Evolutionary conservation across 2,113 vertebrate species (phyloP), one percentile per base, ranked within the genome.

Genomic region (Columbina picui): DNA sequence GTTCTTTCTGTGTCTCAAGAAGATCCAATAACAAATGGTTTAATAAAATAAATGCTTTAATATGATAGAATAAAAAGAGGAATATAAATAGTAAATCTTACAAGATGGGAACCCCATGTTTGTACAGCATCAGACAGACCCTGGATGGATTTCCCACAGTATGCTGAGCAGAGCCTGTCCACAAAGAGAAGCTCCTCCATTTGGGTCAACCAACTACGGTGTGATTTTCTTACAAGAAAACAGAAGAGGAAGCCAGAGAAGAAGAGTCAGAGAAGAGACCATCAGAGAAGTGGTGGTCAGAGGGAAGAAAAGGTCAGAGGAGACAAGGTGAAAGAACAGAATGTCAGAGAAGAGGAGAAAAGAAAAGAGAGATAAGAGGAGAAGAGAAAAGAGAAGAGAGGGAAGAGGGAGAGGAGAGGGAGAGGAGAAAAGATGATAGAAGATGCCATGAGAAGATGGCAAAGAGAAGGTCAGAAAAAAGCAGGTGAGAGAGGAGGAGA

Each of bases 111-210:
- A 73, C 9, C 7, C 11, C 36, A 12, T 7, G 1, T 43, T 60
- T 82, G 17, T 29, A 60, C 29, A 45, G 45, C 2, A 4, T 34
- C 0, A 0, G 45, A 29, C 53, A 82, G 22, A 38, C 18, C 22
- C 27, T 45, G 23, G 12, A 23, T 27, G 7, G 18, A 65, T 89
- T 74, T n/a, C 3, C 26, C 32, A 32, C 1, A 3, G 52, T 26
- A 52, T 2, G 0, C 36, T 38, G 43, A 1, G 1, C 36, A 59
- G 50, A 52, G 2, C 22, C 32, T 3, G 0, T 49, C 17, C 3
- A 2, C 1, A 2, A 61, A 61, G 17, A 43, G 27, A 29, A 49
- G 50, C 29, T 47, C 18, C 27, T 50, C 22, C 1, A 0, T 45
- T 67, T 52, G 38, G 36, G 9, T 52, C 12, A 39, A 3, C 22